phyloP scores from a whole-genome alignment of 2,888 invertebrate species.

The Euspilapteryx auroguttella region DNA sequence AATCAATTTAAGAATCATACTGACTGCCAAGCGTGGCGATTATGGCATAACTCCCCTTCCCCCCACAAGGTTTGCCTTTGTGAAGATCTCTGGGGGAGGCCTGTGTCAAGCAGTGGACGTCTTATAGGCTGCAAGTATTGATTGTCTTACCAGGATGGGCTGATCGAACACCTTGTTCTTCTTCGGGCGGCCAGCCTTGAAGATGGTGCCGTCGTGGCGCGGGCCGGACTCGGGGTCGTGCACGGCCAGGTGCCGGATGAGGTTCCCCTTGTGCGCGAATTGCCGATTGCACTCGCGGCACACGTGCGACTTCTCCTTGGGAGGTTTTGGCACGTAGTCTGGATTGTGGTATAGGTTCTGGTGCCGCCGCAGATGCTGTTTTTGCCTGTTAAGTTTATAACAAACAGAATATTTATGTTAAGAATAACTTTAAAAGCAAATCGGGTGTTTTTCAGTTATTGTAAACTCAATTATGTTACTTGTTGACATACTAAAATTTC shows the following conservation, averaged over 20 bases:
- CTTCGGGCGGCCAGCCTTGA: constrained; percentile 79
- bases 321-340: constrained; percentile 82
- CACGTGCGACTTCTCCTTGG: constrained; percentile 86
- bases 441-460: too few relatives aligned
- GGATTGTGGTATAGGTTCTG: constrained; percentile 93
- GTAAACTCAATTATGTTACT: too few relatives aligned
- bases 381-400: constrained; percentile 68
- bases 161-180: constrained; percentile 66
- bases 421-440: background rate
- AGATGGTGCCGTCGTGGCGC: constrained; percentile 71
- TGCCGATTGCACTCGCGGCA: constrained; percentile 79
- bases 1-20: too few relatives aligned
- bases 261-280: constrained; percentile 87
- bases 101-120: too few relatives aligned
- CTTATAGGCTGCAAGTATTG: too few relatives aligned
- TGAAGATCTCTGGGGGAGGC: too few relatives aligned
- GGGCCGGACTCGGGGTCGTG: constrained; percentile 86
- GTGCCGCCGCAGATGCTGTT: constrained; percentile 87
- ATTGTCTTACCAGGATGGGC: background rate
- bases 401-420: background rate
- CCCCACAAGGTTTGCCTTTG: too few relatives aligned
- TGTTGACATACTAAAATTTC: too few relatives aligned
- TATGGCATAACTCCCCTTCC: too few relatives aligned
- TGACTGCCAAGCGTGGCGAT: too few relatives aligned
- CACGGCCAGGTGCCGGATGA: constrained; percentile 87